A percentile compares a stretch with the other conserved stretches of the same genome.
phyloP scores from a whole-genome alignment of 1,140 invertebrate genomes.

The Lasioglossum baleicum region DNA sequence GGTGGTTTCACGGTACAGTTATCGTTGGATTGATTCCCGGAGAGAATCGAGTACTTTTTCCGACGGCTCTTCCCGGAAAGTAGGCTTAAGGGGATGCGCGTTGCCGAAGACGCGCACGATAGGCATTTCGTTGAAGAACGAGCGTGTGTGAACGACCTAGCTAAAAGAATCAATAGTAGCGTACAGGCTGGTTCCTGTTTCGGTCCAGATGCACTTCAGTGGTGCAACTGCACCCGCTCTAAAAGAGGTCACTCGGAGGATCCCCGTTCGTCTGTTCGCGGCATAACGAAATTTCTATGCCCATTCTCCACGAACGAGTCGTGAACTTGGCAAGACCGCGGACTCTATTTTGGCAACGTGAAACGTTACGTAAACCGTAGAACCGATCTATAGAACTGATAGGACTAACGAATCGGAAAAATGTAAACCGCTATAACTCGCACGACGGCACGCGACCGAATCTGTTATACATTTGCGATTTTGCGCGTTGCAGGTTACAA shows the following conservation, averaged over 20 bases:
- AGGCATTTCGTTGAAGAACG: conserved; percentile 41
- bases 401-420: no score
- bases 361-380: not conserved
- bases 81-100: not conserved
- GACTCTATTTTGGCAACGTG: conserved; percentile 31
- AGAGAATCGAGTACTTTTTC: no score
- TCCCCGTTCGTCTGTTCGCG: not conserved
- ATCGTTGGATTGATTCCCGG: no score
- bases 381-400: not conserved
- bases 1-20: no score
- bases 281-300: conserved; percentile 8
- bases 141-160: conserved; percentile 69
- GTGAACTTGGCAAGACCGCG: conserved; percentile 30
- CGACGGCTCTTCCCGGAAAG: no score
- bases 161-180: conserved; percentile 72
- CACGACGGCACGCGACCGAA: no score
- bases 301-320: not conserved
- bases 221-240: conserved; percentile 53
- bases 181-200: conserved; percentile 60
- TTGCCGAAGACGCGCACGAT: not conserved
- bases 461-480: not conserved
- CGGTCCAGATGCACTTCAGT: conserved; percentile 58
- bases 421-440: no score
- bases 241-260: conserved; percentile 49
- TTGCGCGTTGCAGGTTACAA: conserved; percentile 83